Evolutionary conservation across 2,797 vertebrate species (phyloP).

Genomic region (Spinibarbus caldwelli): DNA sequence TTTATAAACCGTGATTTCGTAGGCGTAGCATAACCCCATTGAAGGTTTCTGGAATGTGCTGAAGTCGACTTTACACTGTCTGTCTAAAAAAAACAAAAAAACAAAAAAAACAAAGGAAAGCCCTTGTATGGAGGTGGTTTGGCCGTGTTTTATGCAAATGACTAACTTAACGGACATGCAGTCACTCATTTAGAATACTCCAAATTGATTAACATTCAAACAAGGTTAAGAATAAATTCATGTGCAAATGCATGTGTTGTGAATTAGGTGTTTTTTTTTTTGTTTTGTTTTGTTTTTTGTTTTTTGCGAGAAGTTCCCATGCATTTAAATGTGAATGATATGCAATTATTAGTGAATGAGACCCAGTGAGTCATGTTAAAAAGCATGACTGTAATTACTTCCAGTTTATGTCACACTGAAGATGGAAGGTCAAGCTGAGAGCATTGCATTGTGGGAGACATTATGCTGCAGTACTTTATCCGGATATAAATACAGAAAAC

Average conservation of each 20-base stretch:
- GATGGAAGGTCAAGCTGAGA: not conserved
- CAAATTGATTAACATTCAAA: not conserved
- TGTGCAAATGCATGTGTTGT: not conserved
- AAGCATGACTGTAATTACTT: too few species aligned
- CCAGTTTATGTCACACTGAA: not conserved
- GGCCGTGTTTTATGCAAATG: too few species aligned
- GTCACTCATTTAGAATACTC: not conserved
- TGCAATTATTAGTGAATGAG: not conserved
- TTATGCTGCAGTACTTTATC: not conserved
- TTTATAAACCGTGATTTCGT: too few species aligned
- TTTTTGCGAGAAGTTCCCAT: not conserved
- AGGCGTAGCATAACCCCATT: too few species aligned
- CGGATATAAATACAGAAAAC: not conserved
- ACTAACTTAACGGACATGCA: not conserved
- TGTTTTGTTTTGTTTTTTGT: too few species aligned
- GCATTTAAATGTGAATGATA: not conserved
- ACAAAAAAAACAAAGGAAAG: not conserved
- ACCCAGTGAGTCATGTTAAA: not conserved
- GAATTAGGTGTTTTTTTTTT: too few species aligned
- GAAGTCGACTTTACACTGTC: not conserved
- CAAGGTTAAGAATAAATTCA: not conserved
- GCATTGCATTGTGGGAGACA: not conserved
- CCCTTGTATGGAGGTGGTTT: not conserved
- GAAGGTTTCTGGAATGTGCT: too few species aligned
- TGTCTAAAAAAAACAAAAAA: too few species aligned